These are phyloP conservation scores for Allolobophora icterica DNA, from an alignment of 2,888 invertebrate species.

Conservation along the genomic window DNA sequence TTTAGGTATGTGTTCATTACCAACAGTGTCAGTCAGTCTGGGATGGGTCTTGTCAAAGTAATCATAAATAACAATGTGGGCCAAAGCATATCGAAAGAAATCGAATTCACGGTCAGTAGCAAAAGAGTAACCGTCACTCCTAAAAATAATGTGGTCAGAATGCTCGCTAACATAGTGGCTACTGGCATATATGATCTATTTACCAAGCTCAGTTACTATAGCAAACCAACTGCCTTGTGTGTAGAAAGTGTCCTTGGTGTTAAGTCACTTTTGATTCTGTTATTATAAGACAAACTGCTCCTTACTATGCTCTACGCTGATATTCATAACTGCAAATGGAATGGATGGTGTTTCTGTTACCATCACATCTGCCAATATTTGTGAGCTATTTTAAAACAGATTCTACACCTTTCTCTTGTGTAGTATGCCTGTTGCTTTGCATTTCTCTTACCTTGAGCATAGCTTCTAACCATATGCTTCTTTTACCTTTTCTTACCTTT, in stretches of 20 bases:
- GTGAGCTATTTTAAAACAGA: too few relatives aligned
- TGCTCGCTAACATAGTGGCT: neutral
- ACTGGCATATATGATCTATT: neutral
- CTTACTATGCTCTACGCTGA: neutral
- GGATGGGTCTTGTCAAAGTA: neutral
- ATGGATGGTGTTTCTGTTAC: too few relatives aligned
- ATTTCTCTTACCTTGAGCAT: too few relatives aligned
- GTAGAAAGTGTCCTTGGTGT: neutral
- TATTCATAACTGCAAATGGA: too few relatives aligned
- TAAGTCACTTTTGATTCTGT: neutral
- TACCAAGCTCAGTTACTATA: neutral
- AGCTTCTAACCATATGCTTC: too few relatives aligned
- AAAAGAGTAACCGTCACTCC: neutral
- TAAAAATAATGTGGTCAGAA: neutral
- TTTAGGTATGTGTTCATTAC: constrained; percentile 21
- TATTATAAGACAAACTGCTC: neutral
- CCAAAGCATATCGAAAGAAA: neutral
- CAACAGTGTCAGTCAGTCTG: neutral
- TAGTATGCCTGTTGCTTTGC: too few relatives aligned
- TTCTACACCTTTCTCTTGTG: too few relatives aligned
- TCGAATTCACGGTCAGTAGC: neutral
- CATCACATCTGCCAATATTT: too few relatives aligned
- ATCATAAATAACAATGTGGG: neutral
- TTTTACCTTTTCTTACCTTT: too few relatives aligned
- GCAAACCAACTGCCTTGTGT: neutral